Evolutionary conservation across 2,113 vertebrate species (phyloP).

Genomic region (Peromyscus californicus): DNA sequence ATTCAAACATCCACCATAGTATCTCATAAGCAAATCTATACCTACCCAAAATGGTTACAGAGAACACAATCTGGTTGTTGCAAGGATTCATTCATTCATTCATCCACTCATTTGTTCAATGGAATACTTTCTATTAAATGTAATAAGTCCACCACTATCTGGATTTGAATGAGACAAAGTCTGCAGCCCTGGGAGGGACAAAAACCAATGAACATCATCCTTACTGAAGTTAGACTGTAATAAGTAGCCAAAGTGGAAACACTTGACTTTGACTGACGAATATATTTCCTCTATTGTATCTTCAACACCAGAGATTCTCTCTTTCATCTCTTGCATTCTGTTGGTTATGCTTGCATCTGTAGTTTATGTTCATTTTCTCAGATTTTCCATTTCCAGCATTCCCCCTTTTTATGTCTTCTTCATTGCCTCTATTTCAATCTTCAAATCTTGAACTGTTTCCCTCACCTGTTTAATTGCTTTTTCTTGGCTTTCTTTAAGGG

Average conservation of each 20-base stretch:
- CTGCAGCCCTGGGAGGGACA: neutral
- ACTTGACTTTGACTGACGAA: too few species aligned
- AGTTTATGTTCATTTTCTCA: too few species aligned
- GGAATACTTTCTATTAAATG: neutral
- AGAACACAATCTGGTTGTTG: neutral
- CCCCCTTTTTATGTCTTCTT: too few species aligned
- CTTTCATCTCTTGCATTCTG: too few species aligned
- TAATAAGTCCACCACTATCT: neutral
- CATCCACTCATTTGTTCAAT: neutral
- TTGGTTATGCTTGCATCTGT: too few species aligned
- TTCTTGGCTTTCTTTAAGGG: too few species aligned
- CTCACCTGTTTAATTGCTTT: too few species aligned
- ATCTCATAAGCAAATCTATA: neutral
- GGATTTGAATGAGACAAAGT: neutral
- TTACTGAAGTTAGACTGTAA: neutral
- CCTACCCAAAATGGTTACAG: slow-evolving; percentile 27
- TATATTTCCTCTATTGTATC: too few species aligned
- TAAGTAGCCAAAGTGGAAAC: neutral
- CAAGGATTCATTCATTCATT: neutral
- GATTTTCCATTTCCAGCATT: too few species aligned
- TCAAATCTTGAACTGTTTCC: too few species aligned
- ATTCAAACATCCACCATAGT: neutral
- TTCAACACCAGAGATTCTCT: too few species aligned
- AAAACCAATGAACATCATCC: neutral
- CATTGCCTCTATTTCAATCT: too few species aligned